These are phyloP conservation scores for Parasteatoda lunata DNA, from an alignment of 2,888 invertebrate species.

Conservation along the genomic window DNA sequence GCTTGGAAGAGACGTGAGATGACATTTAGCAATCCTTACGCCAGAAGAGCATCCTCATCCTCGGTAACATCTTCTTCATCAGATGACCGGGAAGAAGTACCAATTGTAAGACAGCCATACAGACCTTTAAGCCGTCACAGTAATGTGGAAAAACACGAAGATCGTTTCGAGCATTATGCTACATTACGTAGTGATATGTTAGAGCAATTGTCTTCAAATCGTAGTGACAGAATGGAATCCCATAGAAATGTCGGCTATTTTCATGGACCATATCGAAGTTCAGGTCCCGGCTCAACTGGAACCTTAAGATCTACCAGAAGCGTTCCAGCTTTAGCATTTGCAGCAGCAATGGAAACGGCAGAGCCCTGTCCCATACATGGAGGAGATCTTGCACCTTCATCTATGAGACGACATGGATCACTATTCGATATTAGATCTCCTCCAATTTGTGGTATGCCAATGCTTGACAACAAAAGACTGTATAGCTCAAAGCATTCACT, in stretches of 20 bases:
- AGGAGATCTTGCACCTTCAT: slow-evolving; percentile 29
- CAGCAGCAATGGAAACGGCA: slow-evolving; percentile 59
- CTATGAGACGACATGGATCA: slow-evolving; percentile 61
- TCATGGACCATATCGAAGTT: slow-evolving; percentile 42
- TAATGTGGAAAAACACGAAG: slow-evolving; percentile 44
- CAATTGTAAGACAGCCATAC: slow-evolving; percentile 68
- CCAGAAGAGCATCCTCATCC: slow-evolving; percentile 66
- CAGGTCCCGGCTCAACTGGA: slow-evolving; percentile 48
- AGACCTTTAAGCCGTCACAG: slow-evolving; percentile 60
- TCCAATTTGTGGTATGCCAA: slow-evolving; percentile 36
- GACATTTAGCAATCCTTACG: slow-evolving; percentile 55
- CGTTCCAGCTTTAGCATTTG: slow-evolving; percentile 69
- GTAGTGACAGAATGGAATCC: slow-evolving; percentile 55
- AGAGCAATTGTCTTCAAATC: slow-evolving; percentile 40
- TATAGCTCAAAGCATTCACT: slow-evolving; percentile 62
- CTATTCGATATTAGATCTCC: slow-evolving; percentile 64
- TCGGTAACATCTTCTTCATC: slow-evolving; percentile 68
- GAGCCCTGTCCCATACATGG: slow-evolving; percentile 70
- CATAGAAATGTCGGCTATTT: slow-evolving; percentile 34
- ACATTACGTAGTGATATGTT: slow-evolving; percentile 56
- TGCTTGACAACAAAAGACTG: slow-evolving; percentile 58
- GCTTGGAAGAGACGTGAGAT: slow-evolving; percentile 69
- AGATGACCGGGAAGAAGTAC: slow-evolving; percentile 69
- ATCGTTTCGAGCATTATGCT: slow-evolving; percentile 59
- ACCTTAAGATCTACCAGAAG: slow-evolving; percentile 70